Evolutionary conservation across 1,140 invertebrate species (phyloP).

Genomic region (Samia ricini): DNA sequence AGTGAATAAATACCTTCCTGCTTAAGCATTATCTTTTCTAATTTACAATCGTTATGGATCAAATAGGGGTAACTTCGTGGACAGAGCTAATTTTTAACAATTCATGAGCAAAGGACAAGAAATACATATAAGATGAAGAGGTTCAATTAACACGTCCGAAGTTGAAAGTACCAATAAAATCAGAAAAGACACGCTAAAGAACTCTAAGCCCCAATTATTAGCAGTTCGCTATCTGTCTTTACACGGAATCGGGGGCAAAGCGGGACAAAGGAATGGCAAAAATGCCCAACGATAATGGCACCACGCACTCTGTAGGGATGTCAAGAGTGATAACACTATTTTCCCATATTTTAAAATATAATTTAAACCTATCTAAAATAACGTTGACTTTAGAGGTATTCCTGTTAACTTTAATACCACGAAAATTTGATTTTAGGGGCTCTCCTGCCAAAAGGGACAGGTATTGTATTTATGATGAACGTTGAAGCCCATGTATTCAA

Average conservation of each 20-base stretch:
- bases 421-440: too few relatives aligned
- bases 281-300: conserved; percentile 43
- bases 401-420: too few relatives aligned
- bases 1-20: too few relatives aligned
- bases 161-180: background rate
- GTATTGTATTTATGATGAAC: too few relatives aligned
- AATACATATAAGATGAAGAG: background rate
- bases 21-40: too few relatives aligned
- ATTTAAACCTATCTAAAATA: too few relatives aligned
- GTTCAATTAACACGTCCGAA: background rate
- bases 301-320: conserved; percentile 22
- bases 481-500: too few relatives aligned
- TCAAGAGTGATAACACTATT: background rate
- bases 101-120: background rate
- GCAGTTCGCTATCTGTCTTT: conserved; percentile 51
- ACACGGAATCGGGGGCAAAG: conserved; percentile 42
- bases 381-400: background rate
- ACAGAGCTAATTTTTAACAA: too few relatives aligned
- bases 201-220: conserved; percentile 47
- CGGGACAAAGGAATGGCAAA: conserved; percentile 36
- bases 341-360: background rate
- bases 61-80: too few relatives aligned
- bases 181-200: background rate
- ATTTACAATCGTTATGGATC: too few relatives aligned
- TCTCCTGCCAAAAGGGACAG: too few relatives aligned